These are phyloP conservation scores for Neosalanx taihuensis DNA, from an alignment of 2,797 vertebrate genomes.

Conservation along the genomic window DNA sequence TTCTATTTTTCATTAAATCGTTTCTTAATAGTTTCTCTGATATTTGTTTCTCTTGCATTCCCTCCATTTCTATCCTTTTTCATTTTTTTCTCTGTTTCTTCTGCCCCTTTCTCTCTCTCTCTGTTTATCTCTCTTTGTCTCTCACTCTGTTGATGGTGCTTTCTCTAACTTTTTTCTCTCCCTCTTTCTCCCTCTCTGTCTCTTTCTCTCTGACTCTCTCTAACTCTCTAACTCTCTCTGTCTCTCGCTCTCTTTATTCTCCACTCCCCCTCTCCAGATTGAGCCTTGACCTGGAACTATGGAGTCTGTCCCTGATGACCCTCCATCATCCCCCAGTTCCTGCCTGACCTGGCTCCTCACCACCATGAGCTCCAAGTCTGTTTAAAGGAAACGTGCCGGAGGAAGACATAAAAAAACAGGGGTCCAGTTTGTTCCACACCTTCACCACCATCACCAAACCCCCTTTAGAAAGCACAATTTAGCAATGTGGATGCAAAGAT, in stretches of 20 bases:
- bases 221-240: no score
- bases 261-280: conserved; percentile 39
- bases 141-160: neutral
- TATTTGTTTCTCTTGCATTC: neutral
- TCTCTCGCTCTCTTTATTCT: neutral
- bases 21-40: no score
- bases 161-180: neutral
- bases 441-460: no score
- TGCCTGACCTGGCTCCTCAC: conserved; percentile 52
- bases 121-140: no score
- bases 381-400: conserved; percentile 12
- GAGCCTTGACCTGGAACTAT: conserved; percentile 38
- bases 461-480: no score
- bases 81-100: neutral
- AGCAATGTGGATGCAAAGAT: no score
- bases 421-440: neutral
- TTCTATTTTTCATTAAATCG: no score
- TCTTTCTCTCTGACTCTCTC: neutral
- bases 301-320: conserved; percentile 24
- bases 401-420: conserved; percentile 9
- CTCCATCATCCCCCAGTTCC: conserved; percentile 32
- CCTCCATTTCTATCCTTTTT: neutral
- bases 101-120: no score
- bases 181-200: no score
- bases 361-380: conserved; percentile 37